A percentile compares a stretch with the other conserved stretches of the same genome.
phyloP scores from a whole-genome alignment of 2,888 invertebrate species.

The Hecatera dysodea region DNA sequence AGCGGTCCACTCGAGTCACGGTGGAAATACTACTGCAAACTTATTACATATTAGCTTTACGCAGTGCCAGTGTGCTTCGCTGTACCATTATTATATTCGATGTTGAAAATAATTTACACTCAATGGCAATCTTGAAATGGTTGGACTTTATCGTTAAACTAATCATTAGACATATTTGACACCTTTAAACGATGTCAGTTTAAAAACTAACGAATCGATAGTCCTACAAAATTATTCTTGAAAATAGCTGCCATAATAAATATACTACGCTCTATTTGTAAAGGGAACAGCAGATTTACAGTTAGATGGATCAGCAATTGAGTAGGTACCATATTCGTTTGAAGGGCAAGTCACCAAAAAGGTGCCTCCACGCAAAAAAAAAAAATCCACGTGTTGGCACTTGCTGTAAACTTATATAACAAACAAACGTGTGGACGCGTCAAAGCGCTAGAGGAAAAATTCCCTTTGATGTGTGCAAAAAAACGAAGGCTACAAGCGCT shows the following conservation, averaged over 20 bases:
- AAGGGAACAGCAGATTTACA: neutral
- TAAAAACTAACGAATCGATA: too few relatives aligned
- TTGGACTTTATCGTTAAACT: neutral
- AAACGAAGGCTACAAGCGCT: too few relatives aligned
- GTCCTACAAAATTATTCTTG: too few relatives aligned
- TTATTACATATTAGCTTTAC: constrained; percentile 24
- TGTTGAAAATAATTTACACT: neutral
- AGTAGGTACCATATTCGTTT: neutral
- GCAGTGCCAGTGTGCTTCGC: constrained; percentile 1
- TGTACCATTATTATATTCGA: constrained; percentile 13
- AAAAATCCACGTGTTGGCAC: too few relatives aligned
- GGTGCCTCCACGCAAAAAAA: too few relatives aligned
- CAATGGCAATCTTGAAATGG: neutral
- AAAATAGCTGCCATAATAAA: too few relatives aligned
- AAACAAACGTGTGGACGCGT: too few relatives aligned
- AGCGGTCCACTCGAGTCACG: neutral
- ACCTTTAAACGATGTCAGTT: too few relatives aligned
- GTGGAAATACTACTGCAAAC: constrained; percentile 40
- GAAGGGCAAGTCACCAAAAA: too few relatives aligned
- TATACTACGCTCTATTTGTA: neutral
- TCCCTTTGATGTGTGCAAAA: too few relatives aligned
- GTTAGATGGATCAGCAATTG: neutral
- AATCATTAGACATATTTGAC: neutral
- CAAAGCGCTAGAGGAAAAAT: too few relatives aligned
- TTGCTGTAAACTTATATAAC: too few relatives aligned